A percentile compares a stretch with the other conserved stretches of the same genome.
Conservation (phyloP, 1,140 invertebrate genomes). For the Heliconius nattereri region DNA sequence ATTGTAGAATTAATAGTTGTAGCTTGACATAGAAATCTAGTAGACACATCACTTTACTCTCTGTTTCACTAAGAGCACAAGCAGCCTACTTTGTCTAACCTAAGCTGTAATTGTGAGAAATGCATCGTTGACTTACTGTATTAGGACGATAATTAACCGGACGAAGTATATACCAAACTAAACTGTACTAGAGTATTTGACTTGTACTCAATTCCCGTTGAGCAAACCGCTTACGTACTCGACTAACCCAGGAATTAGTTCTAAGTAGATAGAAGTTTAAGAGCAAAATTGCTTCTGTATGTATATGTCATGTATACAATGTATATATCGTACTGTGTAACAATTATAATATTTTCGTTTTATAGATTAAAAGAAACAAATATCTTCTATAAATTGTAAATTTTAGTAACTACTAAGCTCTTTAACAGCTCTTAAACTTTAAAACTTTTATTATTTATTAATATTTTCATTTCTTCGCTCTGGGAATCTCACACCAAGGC, state of each 20-base stretch:
- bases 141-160: slow-evolving; percentile 16
- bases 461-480: too few relatives aligned
- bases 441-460: too few relatives aligned
- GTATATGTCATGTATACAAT: background rate
- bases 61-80: background rate
- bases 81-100: background rate
- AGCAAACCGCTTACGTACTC: slow-evolving; percentile 21
- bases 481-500: too few relatives aligned
- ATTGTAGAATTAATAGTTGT: too few relatives aligned
- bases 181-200: slow-evolving; percentile 24
- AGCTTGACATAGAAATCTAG: too few relatives aligned
- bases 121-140: slow-evolving; percentile 16
- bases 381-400: too few relatives aligned
- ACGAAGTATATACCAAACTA: background rate
- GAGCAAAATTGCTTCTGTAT: background rate
- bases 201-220: slow-evolving; percentile 23
- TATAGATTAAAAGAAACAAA: too few relatives aligned
- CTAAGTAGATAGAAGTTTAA: slow-evolving; percentile 19
- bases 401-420: too few relatives aligned
- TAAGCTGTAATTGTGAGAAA: background rate
- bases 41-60: too few relatives aligned
- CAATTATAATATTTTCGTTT: too few relatives aligned
- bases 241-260: slow-evolving; percentile 14
- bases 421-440: too few relatives aligned
- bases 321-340: background rate